phyloP scores from a whole-genome alignment of 2,888 invertebrate genomes.

The Torymus tubicola region DNA sequence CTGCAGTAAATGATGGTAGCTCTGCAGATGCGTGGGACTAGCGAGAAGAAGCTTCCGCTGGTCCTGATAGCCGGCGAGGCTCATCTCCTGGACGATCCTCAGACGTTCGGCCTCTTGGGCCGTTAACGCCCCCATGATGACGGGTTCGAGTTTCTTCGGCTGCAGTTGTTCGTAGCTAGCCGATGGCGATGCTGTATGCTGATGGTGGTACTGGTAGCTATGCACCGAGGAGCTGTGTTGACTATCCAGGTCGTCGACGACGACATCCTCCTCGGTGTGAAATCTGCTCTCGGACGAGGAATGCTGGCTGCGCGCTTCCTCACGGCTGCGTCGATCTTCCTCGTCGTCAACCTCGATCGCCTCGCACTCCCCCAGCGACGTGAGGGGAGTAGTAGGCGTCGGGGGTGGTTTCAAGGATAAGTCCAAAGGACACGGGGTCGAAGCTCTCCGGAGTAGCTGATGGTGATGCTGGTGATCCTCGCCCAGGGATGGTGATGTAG shows the following conservation, averaged over 20 bases:
- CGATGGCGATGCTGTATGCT: slow-evolving; percentile 30
- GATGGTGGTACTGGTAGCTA: slow-evolving; percentile 36
- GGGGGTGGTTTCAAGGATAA: slow-evolving; percentile 82
- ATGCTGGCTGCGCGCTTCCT: slow-evolving; percentile 53
- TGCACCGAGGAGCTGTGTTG: slow-evolving; percentile 65
- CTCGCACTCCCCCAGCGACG: slow-evolving; percentile 59
- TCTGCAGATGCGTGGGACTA: slow-evolving; percentile 8
- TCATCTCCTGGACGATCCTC: slow-evolving; percentile 1
- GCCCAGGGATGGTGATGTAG: slow-evolving; percentile 42
- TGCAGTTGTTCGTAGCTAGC: slow-evolving; percentile 13
- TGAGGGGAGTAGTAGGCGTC: slow-evolving; percentile 49
- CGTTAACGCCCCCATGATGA: background rate
- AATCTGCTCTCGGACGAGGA: slow-evolving; percentile 58
- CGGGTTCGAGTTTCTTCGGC: background rate
- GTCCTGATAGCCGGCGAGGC: background rate
- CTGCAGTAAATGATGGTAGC: slow-evolving; percentile 56
- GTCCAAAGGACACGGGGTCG: slow-evolving; percentile 82
- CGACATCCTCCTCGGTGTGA: slow-evolving; percentile 19
- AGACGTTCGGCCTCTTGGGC: slow-evolving; percentile 62
- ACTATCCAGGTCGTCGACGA: slow-evolving; percentile 61
- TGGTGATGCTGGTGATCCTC: too few species aligned
- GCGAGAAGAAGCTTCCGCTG: slow-evolving; percentile 61
- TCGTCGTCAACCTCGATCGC: slow-evolving; percentile 69
- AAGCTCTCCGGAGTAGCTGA: slow-evolving; percentile 60
- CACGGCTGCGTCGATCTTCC: slow-evolving; percentile 64